phyloP scores from a whole-genome alignment of 1,140 invertebrate genomes.

The Drosophila neocordata region DNA sequence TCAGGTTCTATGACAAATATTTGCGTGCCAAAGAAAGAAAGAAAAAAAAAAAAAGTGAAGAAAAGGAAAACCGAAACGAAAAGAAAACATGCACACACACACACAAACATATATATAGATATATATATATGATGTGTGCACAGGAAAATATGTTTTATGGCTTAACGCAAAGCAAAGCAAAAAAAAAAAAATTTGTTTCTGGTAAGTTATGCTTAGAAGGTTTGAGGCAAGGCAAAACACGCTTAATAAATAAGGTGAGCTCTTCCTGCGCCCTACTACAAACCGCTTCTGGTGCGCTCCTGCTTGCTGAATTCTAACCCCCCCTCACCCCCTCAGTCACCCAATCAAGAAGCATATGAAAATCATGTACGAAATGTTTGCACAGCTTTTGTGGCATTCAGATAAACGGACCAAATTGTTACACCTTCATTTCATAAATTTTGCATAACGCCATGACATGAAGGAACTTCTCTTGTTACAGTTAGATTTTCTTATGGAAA shows the following conservation, averaged over 20 bases:
- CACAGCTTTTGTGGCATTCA: constrained; percentile 9
- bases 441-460: not conserved
- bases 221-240: constrained; percentile 1
- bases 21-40: constrained; percentile 41
- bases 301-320: not conserved
- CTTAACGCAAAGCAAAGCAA: constrained; percentile 9
- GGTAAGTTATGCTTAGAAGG: constrained; percentile 11
- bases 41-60: not conserved
- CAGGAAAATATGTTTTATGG: constrained; percentile 20
- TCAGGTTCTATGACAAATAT: constrained; percentile 51
- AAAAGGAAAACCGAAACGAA: not conserved
- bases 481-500: too few relatives aligned
- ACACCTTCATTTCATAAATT: constrained; percentile 15
- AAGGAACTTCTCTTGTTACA: too few relatives aligned
- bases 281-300: not conserved
- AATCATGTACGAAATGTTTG: constrained; percentile 9
- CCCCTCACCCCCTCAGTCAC: not conserved
- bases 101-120: not conserved
- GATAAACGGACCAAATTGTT: not conserved
- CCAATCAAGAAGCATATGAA: constrained; percentile 10
- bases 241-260: constrained; percentile 11
- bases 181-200: constrained; percentile 2
- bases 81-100: not conserved
- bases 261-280: too few relatives aligned
- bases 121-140: not conserved